Conservation (phyloP, 2,797 vertebrate genomes). For the Diglossa cyanea region DNA sequence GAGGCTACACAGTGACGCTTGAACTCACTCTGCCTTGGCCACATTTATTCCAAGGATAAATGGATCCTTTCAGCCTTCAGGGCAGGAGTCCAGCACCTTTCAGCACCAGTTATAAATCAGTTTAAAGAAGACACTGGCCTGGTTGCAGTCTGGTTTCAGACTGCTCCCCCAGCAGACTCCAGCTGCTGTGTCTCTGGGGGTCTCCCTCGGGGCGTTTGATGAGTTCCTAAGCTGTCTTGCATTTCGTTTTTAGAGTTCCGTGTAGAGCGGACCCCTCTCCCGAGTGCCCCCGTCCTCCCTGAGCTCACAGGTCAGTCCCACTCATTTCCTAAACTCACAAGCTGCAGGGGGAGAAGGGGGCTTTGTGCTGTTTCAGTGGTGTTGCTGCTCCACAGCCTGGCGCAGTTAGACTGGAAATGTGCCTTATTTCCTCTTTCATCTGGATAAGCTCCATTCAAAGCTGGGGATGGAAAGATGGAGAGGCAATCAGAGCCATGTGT, state of each 20-base stretch:
- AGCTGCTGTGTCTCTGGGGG: neutral
- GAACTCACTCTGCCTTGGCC: neutral
- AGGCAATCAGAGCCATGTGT: neutral
- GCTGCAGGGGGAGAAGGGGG: constrained; percentile 73
- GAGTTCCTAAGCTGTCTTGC: constrained; percentile 88
- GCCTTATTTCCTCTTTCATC: constrained; percentile 30
- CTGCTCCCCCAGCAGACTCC: neutral
- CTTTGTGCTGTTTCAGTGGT: constrained; percentile 42
- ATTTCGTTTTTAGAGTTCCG: constrained; percentile 99
- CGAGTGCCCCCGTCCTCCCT: constrained; percentile 99
- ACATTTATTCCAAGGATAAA: neutral
- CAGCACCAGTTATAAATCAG: constrained; percentile 33
- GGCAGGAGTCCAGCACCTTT: constrained; percentile 49
- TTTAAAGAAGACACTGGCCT: constrained; percentile 1
- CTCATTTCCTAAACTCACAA: constrained; percentile 85
- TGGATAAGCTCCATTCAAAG: neutral
- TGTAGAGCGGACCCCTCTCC: constrained; percentile 99
- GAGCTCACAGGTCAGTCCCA: constrained; percentile 97
- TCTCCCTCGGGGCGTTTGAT: constrained; percentile 25
- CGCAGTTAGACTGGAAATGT: neutral
- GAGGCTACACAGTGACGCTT: neutral
- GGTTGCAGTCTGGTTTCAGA: neutral
- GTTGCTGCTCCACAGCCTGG: constrained; percentile 17
- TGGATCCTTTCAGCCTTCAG: neutral
- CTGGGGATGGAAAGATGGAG: neutral